Conservation (phyloP, 2,113 vertebrate genomes). For the Pluvialis apricaria region DNA sequence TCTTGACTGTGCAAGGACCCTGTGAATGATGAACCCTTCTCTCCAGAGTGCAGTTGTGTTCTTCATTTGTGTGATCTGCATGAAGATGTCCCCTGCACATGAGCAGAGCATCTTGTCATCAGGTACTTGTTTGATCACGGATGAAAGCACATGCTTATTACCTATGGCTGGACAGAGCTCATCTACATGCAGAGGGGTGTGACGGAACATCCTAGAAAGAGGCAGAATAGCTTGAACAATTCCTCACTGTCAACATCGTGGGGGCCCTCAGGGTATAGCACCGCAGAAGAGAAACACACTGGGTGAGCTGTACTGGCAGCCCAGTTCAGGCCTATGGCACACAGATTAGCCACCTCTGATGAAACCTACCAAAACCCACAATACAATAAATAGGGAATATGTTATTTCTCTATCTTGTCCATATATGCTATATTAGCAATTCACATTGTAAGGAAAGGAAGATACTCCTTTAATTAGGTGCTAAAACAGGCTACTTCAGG, state of each 20-base stretch:
- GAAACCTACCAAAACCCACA: background rate
- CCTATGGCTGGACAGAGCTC: background rate
- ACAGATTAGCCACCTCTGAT: background rate
- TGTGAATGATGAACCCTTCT: background rate
- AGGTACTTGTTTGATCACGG: background rate
- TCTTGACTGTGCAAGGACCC: background rate
- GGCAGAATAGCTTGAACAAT: background rate
- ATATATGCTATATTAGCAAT: background rate
- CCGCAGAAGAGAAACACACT: background rate
- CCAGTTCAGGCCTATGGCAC: background rate
- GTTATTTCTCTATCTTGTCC: background rate
- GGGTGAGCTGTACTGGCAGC: background rate
- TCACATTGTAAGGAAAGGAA: background rate
- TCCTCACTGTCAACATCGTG: background rate
- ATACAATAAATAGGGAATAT: background rate
- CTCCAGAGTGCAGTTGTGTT: background rate
- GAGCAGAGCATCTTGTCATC: background rate
- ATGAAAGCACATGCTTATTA: background rate
- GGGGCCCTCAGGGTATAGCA: background rate
- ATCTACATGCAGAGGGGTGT: rapidly evolving
- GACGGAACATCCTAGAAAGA: background rate
- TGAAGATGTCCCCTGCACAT: too few relatives aligned
- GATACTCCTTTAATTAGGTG: background rate
- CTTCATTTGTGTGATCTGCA: background rate
- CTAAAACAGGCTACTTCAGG: background rate